Evolutionary conservation across 2,113 vertebrate genomes (phyloP), one percentile per base, ranked within the genome.

Genomic region (Colinus virginianus): DNA sequence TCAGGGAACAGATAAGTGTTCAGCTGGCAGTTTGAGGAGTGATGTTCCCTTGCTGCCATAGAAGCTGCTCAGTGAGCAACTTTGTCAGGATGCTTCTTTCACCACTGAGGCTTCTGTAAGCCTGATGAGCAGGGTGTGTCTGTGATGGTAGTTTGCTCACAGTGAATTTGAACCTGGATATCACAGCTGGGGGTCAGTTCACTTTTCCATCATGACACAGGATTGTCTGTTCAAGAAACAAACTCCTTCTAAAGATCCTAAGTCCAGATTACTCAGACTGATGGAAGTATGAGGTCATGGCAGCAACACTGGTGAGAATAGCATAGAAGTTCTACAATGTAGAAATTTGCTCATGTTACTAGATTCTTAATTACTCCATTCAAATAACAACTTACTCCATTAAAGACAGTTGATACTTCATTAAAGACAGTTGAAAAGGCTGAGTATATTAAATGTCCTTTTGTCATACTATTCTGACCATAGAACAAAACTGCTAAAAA

Each of bases 1-100:
- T 76, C 40, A 72, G 20, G 58, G 42, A 48, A 72, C 23, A 78
- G 9, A 43, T 0, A 0, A 55, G 10, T 23, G 3, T 7, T 4
- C 14, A 64, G 8, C 9, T 40, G 38, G 17, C 76, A 79, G 6
- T 4, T 19, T 15, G 23, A 67, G 14, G 9, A 81, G 4, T 1
- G 6, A 32, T 51, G 5, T 48, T 72, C 4, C 2, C 4, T 53
- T 8, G 25, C 40, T 78, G 42, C 26, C 21, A 59, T 55, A 75
- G 23, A 22, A 17, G 13, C 19, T 82, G 6, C 5, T 56, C 30
- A 42, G 5, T 11, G 9, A 74, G 15, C 11, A 48, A 53, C 13
- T 78, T 63, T 42, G 15, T 46, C 55, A 69, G 9, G 10, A 22
- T 28, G 5, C 13, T 53, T 63, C 17, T 40, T 3, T 68, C 15